Evolutionary conservation across 2,888 invertebrate species (phyloP).

Genomic region (Nomada lathburiana): DNA sequence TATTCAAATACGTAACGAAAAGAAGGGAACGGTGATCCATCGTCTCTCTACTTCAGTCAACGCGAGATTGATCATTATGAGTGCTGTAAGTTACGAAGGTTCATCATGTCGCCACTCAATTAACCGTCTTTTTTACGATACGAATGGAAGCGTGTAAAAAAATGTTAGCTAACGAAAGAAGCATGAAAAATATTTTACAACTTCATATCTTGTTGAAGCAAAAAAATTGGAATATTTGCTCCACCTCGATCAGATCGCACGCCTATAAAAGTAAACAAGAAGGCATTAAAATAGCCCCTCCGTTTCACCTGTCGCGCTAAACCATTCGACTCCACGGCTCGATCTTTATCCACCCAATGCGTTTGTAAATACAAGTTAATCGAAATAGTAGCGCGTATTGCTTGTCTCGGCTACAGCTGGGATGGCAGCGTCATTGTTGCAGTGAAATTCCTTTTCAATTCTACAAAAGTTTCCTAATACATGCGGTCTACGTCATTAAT

Average conservation of each 20-base stretch:
- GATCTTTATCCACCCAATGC: slow-evolving; percentile 22
- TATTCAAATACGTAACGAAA: slow-evolving; percentile 61
- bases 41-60: slow-evolving; percentile 41
- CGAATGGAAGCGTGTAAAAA: slow-evolving; percentile 5
- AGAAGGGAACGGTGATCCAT: slow-evolving; percentile 36
- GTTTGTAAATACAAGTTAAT: slow-evolving; percentile 48
- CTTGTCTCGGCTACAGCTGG: slow-evolving; percentile 16
- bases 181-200: slow-evolving; percentile 5
- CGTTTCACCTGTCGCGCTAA: background rate
- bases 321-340: slow-evolving; percentile 21
- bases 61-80: slow-evolving; percentile 35
- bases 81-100: slow-evolving; percentile 29
- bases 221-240: slow-evolving; percentile 18
- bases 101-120: slow-evolving; percentile 33
- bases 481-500: slow-evolving; percentile 67
- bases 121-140: slow-evolving; percentile 45
- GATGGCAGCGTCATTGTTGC: slow-evolving; percentile 20
- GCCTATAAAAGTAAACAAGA: background rate
- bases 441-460: slow-evolving; percentile 9
- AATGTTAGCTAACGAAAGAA: background rate
- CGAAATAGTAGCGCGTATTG: slow-evolving; percentile 5
- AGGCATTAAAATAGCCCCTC: background rate
- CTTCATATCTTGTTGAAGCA: slow-evolving; percentile 16
- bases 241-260: slow-evolving; percentile 26
- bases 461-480: slow-evolving; percentile 37